Conservation (phyloP, 1,140 invertebrate species). For the Pachyrhynchus sulphureomaculatus region DNA sequence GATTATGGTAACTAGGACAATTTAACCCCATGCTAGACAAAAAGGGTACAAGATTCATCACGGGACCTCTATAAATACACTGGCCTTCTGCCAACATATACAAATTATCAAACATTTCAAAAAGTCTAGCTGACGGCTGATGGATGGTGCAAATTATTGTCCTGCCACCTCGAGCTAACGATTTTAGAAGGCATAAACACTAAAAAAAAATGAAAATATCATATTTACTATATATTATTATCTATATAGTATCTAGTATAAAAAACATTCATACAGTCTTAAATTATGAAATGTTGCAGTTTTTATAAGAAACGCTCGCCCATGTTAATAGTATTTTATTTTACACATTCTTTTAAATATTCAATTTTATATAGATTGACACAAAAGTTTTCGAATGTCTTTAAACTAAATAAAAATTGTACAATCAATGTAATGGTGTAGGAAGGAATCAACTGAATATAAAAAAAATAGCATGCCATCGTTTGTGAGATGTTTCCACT, state of each 20-base stretch:
- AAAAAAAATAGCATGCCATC: too few species aligned
- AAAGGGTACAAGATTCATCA: conserved; percentile 82
- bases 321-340: background rate
- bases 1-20: conserved; percentile 94
- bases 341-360: too few species aligned
- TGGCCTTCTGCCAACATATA: conserved; percentile 89
- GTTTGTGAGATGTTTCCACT: too few species aligned
- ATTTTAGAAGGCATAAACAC: conserved; percentile 81
- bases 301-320: background rate
- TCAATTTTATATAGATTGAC: too few species aligned
- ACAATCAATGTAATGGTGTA: too few species aligned
- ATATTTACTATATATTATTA: background rate
- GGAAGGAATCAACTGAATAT: too few species aligned
- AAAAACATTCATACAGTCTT: too few species aligned
- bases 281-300: background rate
- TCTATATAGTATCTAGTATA: too few species aligned
- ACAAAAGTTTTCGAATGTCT: too few species aligned
- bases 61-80: conserved; percentile 86
- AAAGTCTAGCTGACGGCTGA: conserved; percentile 92
- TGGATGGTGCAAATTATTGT: conserved; percentile 97
- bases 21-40: conserved; percentile 77
- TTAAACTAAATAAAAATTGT: too few species aligned
- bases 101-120: conserved; percentile 94
- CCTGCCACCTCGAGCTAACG: conserved; percentile 74
- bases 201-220: conserved; percentile 53